Evolutionary conservation across 2,888 invertebrate species (phyloP), one percentile per base, ranked within the genome.

Genomic region (Tachina fera): DNA sequence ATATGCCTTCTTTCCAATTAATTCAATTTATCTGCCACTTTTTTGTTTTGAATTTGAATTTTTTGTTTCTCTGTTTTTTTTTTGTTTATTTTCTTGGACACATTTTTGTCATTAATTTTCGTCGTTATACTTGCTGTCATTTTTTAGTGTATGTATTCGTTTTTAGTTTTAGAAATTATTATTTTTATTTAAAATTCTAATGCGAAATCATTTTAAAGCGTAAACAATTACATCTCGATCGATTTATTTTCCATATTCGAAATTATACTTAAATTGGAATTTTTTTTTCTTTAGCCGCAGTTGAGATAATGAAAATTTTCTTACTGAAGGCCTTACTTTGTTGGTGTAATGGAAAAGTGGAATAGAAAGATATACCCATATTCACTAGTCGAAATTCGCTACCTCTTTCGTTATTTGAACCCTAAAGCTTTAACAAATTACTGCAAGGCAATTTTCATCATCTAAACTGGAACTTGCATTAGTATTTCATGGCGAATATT

Each of bases 11-110:
- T 49, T 47, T 56, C 19, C 14, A 70, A 70, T 75, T 51, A 72
- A 74, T 63, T 67, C 41, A 79, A 82, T 86, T 75, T 75, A 67
- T 71, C 75, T 79, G 71, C 56, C 75, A 75, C 49, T 81, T 72
- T 72, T 56, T 65, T 47, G 31, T 67, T 45, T 45, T 53, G n/a
- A 41, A 47, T 67, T 49, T 60, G 31, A 45, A 49, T 39, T 45
- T 65, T 61, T 51, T 8, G 60, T 60, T 60, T 39, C 0, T 31
- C 3, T 22, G 14, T 65, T 67, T 51, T 68, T 14, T 11, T 1
- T n/a, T 56, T 77, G 16, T 19, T 56, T 60, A 53, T 22, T 68
- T 53, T 75, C 58, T 56, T 56, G 43, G 16, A 14, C 53, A 63
- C 53, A 78, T 70, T 77, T 72, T 49, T 72, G 58, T 65, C 76